phyloP scores from a whole-genome alignment of 1,140 invertebrate species.

The Stenopsyche tienmushanensis region DNA sequence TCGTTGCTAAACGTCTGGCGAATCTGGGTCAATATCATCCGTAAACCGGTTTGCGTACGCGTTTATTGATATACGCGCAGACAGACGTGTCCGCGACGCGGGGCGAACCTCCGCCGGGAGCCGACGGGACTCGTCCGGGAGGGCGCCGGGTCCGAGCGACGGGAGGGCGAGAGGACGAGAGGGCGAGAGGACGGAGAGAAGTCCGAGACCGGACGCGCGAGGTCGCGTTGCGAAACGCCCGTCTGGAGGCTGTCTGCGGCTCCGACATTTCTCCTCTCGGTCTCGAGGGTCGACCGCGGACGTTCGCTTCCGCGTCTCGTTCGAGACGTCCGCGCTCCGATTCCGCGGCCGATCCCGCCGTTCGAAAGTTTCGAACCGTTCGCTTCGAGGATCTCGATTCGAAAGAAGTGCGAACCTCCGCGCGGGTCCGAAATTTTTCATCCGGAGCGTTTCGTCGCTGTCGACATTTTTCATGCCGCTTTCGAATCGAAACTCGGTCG shows the following conservation, averaged over 20 bases:
- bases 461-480: too few species aligned
- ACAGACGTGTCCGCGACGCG: background rate
- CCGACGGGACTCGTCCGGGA: too few species aligned
- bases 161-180: too few species aligned
- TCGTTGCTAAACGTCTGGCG: constrained; percentile 10
- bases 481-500: too few species aligned
- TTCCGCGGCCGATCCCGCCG: background rate
- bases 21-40: constrained; percentile 23
- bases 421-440: too few species aligned
- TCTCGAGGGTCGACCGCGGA: constrained; percentile 1
- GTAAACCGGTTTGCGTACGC: constrained; percentile 1
- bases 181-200: too few species aligned
- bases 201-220: background rate
- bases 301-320: background rate
- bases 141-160: too few species aligned
- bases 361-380: background rate
- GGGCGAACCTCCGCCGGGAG: background rate
- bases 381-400: background rate
- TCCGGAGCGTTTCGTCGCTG: too few species aligned
- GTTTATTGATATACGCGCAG: background rate
- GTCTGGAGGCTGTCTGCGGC: constrained; percentile 19
- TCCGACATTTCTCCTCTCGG: too few species aligned
- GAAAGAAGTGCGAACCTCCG: too few species aligned
- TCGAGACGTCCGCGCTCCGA: background rate
- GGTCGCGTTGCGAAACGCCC: background rate